These are phyloP conservation scores for Parnassius mnemosyne DNA, from an alignment of 2,888 invertebrate species.

Conservation along the genomic window DNA sequence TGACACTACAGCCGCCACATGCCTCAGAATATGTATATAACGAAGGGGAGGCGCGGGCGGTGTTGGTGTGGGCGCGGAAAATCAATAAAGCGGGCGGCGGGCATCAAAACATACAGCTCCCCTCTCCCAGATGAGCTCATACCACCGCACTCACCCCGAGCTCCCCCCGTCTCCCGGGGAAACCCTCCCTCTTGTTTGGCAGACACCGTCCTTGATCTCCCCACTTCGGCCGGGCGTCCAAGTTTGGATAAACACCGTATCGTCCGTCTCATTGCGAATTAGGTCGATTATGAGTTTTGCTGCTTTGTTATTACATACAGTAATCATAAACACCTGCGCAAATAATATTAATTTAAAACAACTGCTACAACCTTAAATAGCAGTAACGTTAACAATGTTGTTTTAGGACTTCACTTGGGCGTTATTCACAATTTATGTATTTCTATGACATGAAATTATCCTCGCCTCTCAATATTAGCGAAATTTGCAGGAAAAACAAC, in stretches of 20 bases:
- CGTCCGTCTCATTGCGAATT: constrained; percentile 71
- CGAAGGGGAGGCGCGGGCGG: constrained; percentile 59
- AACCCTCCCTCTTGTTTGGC: constrained; percentile 77
- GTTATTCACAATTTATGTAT: not conserved
- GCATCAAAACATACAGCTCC: constrained; percentile 75
- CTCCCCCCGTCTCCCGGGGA: constrained; percentile 62
- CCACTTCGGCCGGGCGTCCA: constrained; percentile 66
- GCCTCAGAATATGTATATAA: constrained; percentile 66
- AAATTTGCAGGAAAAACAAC: too few relatives aligned
- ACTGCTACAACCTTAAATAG: constrained; percentile 2
- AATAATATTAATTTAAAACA: constrained; percentile 15
- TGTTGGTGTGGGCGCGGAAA: constrained; percentile 60
- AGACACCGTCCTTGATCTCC: constrained; percentile 80
- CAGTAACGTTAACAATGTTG: constrained; percentile 8
- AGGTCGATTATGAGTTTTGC: constrained; percentile 71
- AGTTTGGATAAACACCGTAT: constrained; percentile 76
- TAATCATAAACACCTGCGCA: constrained; percentile 29
- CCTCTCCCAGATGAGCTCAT: constrained; percentile 27
- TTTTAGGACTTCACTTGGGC: constrained; percentile 12
- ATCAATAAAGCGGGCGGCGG: constrained; percentile 76
- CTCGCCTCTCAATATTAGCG: too few relatives aligned
- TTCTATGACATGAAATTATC: too few relatives aligned
- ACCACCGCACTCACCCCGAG: constrained; percentile 26
- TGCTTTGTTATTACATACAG: constrained; percentile 39
- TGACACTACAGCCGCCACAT: constrained; percentile 60